Base-by-base conservation (phyloP, 2,113 vertebrate genomes). In the Capreolus pygargus region DNA sequence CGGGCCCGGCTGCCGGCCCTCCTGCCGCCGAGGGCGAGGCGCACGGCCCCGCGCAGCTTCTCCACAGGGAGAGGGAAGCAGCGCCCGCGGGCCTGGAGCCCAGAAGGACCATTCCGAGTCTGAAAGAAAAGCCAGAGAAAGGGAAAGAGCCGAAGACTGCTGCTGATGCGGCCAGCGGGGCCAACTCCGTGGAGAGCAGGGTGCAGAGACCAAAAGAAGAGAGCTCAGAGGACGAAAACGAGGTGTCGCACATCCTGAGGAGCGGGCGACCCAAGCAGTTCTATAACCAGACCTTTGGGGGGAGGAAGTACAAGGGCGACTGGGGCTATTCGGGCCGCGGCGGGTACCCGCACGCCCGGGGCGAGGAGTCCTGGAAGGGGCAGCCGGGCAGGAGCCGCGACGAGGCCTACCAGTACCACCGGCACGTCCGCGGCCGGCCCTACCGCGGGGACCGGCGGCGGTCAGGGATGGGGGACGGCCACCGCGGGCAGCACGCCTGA, bases 221-320 rank as follows among this genome's bases (percentile, higher is more conserved):
- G 95, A 99, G 99, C 96, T 99, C 99, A 0, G 99, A 99, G 95
- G 99, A 99, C 16, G 99, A 99, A 94, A 98, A 78, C 0, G 99
- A 99, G 79, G 99, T 99, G 28, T 99, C 99, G 0, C 98, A 98
- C 79, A 99, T 99, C 97, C 95, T 99, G 97, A 98, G 88, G 95
- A 99, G 99, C 2, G 99, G 99, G 0, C 97, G 98, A 95, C 98
- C 99, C 95, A 99, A 99, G 97, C 99, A 99, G 14, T 99, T 99
- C 92, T 99, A 99, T 60, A 99, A 98, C 96, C 99, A 99, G 98
- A 98, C 98, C 43, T 99, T 98, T 0, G 99, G 99, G 61, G 97
- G 98, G 81, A 98, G 99, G 81, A 99, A 98, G 96, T 98, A 98
- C n/a, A 99, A 98, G 89, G 95, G 95, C 5, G 99, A 99, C 23